phyloP scores from a whole-genome alignment of 2,888 invertebrate species.

The Lycia hirtaria region DNA sequence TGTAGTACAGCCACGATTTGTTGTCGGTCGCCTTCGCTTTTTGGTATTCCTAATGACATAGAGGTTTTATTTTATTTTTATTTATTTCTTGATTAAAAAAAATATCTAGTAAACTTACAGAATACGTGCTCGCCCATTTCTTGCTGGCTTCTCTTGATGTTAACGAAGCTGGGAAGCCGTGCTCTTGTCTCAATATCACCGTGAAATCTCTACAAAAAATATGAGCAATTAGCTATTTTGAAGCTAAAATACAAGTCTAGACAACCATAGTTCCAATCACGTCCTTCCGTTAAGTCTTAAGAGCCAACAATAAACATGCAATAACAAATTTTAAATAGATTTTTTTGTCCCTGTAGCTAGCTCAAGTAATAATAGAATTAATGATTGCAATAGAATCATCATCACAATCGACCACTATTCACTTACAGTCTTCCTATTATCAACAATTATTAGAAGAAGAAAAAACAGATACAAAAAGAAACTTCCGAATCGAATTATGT shows the following conservation, averaged over 20 bases:
- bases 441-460: too few species aligned
- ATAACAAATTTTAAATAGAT: too few species aligned
- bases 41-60: conserved; percentile 67
- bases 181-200: conserved; percentile 69
- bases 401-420: too few species aligned
- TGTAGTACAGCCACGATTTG: conserved; percentile 73
- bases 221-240: neutral
- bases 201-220: conserved; percentile 61
- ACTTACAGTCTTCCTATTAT: too few species aligned
- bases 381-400: too few species aligned
- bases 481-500: too few species aligned
- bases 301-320: too few species aligned
- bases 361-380: too few species aligned
- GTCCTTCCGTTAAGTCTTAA: too few species aligned
- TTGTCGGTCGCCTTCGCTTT: conserved; percentile 77
- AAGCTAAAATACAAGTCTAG: neutral
- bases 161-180: conserved; percentile 71
- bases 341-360: too few species aligned
- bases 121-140: conserved; percentile 74
- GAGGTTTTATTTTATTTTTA: neutral
- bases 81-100: neutral
- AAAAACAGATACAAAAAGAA: too few species aligned
- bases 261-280: too few species aligned
- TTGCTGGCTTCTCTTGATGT: conserved; percentile 67
- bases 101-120: conserved; percentile 54